Conservation (phyloP, 1,140 invertebrate genomes). For the Antheraea mylitta region DNA sequence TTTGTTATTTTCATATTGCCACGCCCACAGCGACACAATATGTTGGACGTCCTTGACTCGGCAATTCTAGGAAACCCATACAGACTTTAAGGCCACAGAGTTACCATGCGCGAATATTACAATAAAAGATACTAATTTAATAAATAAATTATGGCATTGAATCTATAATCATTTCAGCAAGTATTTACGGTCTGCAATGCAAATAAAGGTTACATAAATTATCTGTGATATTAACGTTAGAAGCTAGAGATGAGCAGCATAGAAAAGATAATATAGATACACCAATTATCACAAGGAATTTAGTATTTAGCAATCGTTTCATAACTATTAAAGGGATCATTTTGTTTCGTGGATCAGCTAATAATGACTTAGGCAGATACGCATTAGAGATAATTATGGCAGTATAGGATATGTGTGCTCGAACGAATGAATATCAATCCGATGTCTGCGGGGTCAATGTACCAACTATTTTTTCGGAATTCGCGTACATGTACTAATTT, state of each 20-base stretch:
- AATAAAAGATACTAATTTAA: background rate
- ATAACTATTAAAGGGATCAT: no score
- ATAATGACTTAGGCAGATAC: no score
- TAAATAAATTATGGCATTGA: background rate
- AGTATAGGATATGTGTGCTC: no score
- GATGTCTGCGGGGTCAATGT: no score
- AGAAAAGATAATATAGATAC: no score
- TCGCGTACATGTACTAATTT: no score
- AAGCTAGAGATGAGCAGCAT: background rate
- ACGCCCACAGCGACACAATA: background rate
- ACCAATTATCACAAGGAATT: no score
- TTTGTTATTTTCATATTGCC: conserved; percentile 1
- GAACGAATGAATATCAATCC: no score
- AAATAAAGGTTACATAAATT: background rate
- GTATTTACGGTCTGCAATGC: background rate
- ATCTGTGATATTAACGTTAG: background rate
- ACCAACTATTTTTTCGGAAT: no score
- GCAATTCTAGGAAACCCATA: background rate
- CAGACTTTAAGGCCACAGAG: background rate
- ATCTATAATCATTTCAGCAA: background rate
- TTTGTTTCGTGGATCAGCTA: no score
- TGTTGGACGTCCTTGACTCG: background rate
- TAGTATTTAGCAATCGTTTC: no score
- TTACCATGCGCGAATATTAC: background rate
- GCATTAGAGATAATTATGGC: no score